Evolutionary conservation across 2,113 vertebrate species (phyloP).

Genomic region (Tupaia chinensis): DNA sequence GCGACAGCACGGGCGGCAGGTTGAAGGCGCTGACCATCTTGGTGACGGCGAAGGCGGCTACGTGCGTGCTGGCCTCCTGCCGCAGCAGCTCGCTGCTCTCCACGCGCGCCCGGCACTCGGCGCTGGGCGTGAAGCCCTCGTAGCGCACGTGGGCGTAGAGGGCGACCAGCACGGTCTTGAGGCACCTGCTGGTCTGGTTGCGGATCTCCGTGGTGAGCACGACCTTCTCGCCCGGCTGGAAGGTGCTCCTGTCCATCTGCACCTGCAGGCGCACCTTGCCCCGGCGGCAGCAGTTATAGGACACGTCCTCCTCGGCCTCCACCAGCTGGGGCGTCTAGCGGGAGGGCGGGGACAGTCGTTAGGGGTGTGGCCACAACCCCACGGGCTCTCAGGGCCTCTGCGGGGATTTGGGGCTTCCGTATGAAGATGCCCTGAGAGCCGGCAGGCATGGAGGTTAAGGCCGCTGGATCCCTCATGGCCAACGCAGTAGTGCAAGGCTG

Average conservation of each 20-base stretch:
- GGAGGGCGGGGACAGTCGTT: neutral
- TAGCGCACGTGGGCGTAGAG: slow-evolving; percentile 56
- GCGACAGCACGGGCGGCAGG: slow-evolving; percentile 66
- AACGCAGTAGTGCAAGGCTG: no score
- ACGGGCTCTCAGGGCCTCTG: neutral
- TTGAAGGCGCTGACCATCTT: slow-evolving; percentile 61
- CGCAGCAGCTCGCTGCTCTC: slow-evolving; percentile 68
- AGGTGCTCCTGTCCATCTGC: slow-evolving; percentile 63
- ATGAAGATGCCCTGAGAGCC: neutral
- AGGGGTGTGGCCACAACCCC: neutral
- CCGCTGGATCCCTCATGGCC: no score
- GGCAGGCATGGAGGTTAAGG: no score
- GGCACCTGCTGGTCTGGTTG: slow-evolving; percentile 68
- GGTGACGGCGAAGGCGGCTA: neutral
- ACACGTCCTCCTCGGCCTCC: slow-evolving; percentile 41
- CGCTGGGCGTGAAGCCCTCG: slow-evolving; percentile 60
- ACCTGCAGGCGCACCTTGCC: slow-evolving; percentile 47
- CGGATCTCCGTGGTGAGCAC: slow-evolving; percentile 67
- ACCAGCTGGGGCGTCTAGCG: slow-evolving; percentile 46
- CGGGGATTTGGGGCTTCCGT: no score
- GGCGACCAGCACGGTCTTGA: slow-evolving; percentile 26
- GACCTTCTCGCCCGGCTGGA: slow-evolving; percentile 26
- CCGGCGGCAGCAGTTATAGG: slow-evolving; percentile 72
- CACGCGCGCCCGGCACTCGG: neutral
- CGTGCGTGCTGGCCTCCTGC: slow-evolving; percentile 46